Base-by-base conservation (phyloP, 2,113 vertebrate genomes). In the Procavia capensis region DNA sequence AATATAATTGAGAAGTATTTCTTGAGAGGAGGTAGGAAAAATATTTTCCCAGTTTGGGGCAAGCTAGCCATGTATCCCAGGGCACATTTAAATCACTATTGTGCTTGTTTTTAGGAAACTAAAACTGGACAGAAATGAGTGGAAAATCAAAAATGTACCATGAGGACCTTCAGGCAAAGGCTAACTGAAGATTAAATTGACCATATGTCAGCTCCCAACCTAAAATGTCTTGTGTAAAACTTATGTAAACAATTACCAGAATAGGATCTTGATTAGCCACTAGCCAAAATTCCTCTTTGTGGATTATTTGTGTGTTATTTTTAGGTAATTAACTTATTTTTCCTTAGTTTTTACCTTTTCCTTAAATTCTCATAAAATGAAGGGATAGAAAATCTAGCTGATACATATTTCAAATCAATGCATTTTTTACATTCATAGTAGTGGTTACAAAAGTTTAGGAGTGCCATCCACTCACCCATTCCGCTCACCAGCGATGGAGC, bases 11-110 rank as follows among this genome's bases (percentile, higher is more conserved):
- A 83, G 68, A 63, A 4, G 1, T 63, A 47, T 47, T 80, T 95
- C 88, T 95, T 70, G 25, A 76, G 43, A 10, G 89, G 41, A 54
- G 72, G 29, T 90, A 91, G 91, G 41, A 82, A 93, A 97, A 92
- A 39, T 10, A 92, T 41, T 90, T 57, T 57, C 34, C 2, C 24
- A 36, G 59, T 54, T 66, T 81, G 61, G n/a, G 16, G 0, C 31
- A n/a, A 63, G 22, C 25, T 54, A 91, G 85, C 74, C 17, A 82
- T 59, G 3, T 68, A 75, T 92, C 72, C 39, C 14, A 31, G 43
- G 27, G 64, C 89, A 81, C 10, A 93, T 43, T 5, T 47, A 50
- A 39, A 95, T 96, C 78, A 36, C 29, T 74, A 54, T 9, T 84
- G 36, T 50, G 91, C 82, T 90, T 84, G 43, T 59, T 95, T 88